Conservation (phyloP, 2,113 vertebrate genomes). For the Progne subis region DNA sequence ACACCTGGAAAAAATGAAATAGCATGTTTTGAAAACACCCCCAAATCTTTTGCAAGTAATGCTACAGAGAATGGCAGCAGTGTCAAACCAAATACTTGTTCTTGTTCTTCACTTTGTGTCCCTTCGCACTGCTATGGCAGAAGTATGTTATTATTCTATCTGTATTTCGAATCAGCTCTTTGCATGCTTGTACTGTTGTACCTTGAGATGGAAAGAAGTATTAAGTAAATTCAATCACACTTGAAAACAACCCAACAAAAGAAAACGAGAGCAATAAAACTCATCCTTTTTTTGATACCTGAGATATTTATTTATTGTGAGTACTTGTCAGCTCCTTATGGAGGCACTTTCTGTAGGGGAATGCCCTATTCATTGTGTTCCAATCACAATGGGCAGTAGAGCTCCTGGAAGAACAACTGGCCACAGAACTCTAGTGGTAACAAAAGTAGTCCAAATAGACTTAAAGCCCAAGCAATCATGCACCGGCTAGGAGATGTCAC, state of each 20-base stretch:
- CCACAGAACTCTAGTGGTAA: background rate
- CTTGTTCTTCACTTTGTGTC: background rate
- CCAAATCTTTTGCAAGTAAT: background rate
- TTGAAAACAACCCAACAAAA: background rate
- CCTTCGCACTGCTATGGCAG: background rate
- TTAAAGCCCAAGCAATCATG: background rate
- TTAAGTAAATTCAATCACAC: background rate
- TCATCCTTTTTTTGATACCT: background rate
- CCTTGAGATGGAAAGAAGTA: background rate
- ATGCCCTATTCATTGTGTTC: background rate
- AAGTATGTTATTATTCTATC: background rate
- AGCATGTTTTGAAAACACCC: background rate
- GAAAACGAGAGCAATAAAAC: background rate
- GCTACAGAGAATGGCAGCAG: background rate
- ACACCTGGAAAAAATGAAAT: background rate
- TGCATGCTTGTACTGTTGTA: background rate
- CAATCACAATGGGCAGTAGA: accelerated
- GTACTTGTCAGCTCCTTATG: background rate
- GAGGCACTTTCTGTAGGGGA: background rate
- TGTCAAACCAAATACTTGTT: background rate
- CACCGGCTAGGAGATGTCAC: background rate
- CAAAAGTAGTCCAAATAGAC: background rate
- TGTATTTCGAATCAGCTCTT: background rate
- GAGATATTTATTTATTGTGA: background rate
- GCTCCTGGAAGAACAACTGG: background rate